Base-by-base conservation (phyloP, 2,888 invertebrate species). In the Diadromus collaris region DNA sequence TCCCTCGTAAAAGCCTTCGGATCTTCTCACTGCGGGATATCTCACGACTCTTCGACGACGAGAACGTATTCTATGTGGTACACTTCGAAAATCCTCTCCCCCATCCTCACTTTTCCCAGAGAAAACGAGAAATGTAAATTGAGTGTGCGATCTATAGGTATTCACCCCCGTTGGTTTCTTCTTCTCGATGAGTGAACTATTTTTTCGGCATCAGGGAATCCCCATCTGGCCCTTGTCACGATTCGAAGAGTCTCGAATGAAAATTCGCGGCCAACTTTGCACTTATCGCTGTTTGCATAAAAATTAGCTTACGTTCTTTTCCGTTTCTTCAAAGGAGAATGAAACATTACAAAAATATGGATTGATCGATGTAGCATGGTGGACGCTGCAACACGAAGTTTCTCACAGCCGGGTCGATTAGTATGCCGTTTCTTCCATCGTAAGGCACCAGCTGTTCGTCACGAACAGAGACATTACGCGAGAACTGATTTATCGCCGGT, bases 41-140 rank as follows among this genome's bases (percentile, higher is more conserved):
- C 51, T 51, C 51, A 63, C 64, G 79, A 79, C 79, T 76, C 60
- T 56, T 19, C 68, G 67, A 69, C 76, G 74, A 54, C 67, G 74
- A 70, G 24, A 46, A 58, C 21, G 46, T 76, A 72, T 68, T 38
- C 63, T 64, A 41, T 56, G 54, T 27, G 27, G 56, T 71, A 56
- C 78, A 27, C 56, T 16, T 27, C 2, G 29, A n/a, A 54, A 68
- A 67, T 72, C 67, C 51, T 68, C 48, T 61, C 19, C 58, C 21
- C 64, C 21, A 10, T 21, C 13, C 16, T 13, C 24, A 67, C 58
- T 65, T 71, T 32, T 65, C 10, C 44, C n/a, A 58, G 72, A 60
- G 68, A 65, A 65, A 73, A 79, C 44, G 76, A 73, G 72, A 69
- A 79, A 79, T 76, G 79, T 76, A 76, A 79, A 79, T 79, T 79